Evolutionary conservation across 2,797 vertebrate genomes (phyloP), one percentile per base, ranked within the genome.

Genomic region (Dendrocincla tyrannina): DNA sequence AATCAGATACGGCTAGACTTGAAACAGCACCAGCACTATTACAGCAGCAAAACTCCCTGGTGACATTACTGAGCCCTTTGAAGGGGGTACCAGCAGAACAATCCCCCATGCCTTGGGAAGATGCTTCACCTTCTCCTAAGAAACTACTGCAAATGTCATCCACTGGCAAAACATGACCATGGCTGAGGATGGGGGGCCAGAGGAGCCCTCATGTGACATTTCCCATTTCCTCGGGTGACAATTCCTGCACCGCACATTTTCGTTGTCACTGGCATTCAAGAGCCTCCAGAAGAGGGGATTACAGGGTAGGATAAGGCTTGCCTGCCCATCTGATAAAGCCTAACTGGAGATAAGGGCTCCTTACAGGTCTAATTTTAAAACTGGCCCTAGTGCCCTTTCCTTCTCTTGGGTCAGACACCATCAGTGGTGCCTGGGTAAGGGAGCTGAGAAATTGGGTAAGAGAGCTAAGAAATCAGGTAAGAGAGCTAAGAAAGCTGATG

Each of bases 351-450:
- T 94, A 97, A 95, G 60, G 56, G 24, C 66, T 94, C 42, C 64
- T 91, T 79, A 85, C 8, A 39, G 37, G 53, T 95, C 93, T 97
- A 92, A 97, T 95, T 96, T 97, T 96, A 97, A 95, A 92, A 85
- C 78, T 37, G 33, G 27, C 25, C 76, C 46, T 37, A 42, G 24
- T 6, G 2, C 33, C 53, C 55, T 94, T 84, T 78, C 28, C 25
- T 91, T 72, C 79, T 88, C 39, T 85, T 80, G 15, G n/a, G 70
- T 77, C 78, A 67, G 78, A 87, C 60, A 13, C 1, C 20, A 41
- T 46, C 0, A 0, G 47, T 1, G 1, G 56, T 72, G 60, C 7
- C 15, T 32, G 41, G 13, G 46, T 50, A 69, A 85, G n/a, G 25
- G 14, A 80, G 42, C 4, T 35, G 62, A 89, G 44, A 76, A 59